These are phyloP conservation scores for Mus musculus DNA, from an alignment of 2,113 vertebrate genomes.

Conservation along the genomic window GRCm39 chr7:37070001-37070500, in stretches of 20 bases:
- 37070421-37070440: fast-evolving
- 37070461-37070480: fast-evolving
- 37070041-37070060: no score
- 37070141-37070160: neutral
- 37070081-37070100: fast-evolving
- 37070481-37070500: fast-evolving
- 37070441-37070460: fast-evolving
- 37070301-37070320: neutral
- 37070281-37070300: neutral
- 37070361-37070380: fast-evolving
- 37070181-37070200: neutral
- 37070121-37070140: neutral
- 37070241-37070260: neutral
- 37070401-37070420: fast-evolving
- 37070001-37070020: neutral
- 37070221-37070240: neutral
- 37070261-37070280: neutral
- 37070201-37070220: neutral
- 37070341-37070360: neutral
- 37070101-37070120: fast-evolving
- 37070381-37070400: neutral
- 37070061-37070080: fast-evolving
- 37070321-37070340: neutral
- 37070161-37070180: neutral
- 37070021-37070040: neutral